Base-by-base conservation (phyloP, 2,888 invertebrate genomes). In the Pollenia labialis region DNA sequence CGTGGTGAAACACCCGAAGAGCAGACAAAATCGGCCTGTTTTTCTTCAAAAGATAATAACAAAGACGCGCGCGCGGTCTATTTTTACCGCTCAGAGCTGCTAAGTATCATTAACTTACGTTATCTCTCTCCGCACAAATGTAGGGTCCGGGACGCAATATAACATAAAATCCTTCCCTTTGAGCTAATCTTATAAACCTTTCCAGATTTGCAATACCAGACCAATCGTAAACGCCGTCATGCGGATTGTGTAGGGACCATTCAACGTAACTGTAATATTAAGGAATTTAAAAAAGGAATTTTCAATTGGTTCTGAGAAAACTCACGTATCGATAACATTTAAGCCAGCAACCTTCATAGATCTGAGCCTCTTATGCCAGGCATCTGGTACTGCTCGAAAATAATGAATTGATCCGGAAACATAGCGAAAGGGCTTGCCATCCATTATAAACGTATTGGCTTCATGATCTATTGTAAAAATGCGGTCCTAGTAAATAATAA, bases 61-160 rank as follows among this genome's bases (percentile, higher is more conserved):
- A 10, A 52, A 6, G 2, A 6, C 14, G 12, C 0, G 8, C n/a
- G n/a, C n/a, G n/a, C 54, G 2, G 23, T 23, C 23, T 23, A 3
- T 23, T 23, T 23, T 23, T 23, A 2, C 23, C 23, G 23, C 23
- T 3, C 23, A 23, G 23, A 23, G 23, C 23, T 23, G 23, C 3
- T 23, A 32, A 44, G 23, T 56, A 12, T 40, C 14, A 2, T 9
- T 11, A 42, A 77, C 89, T 89, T 91, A 95, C 95, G 92, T 95
- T 93, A 90, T 98, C 98, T 93, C 98, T 95, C 94, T 98, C 98
- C 10, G 97, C 97, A 92, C 98, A 98, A 89, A 98, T 98, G 90
- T 97, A 98, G 0, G 98, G 98, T 0, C 98, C 98, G 0, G 97
- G 96, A 40, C 98, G 94, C 0, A 98, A 93, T 44, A 98, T 94